phyloP scores from a whole-genome alignment of 2,888 invertebrate species.

The Uropetala carovei region DNA sequence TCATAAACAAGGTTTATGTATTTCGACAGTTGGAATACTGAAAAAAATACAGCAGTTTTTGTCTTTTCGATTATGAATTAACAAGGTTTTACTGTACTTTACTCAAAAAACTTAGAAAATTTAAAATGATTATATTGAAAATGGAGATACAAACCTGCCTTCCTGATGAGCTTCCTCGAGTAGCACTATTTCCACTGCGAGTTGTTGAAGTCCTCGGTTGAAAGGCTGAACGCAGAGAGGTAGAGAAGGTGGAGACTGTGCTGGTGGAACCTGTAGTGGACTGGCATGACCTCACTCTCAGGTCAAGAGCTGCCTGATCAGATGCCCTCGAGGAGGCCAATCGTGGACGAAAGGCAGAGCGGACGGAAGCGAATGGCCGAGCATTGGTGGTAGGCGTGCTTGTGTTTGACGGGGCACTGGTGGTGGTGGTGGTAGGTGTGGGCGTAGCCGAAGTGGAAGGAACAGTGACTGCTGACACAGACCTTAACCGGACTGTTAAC shows the following conservation, averaged over 20 bases:
- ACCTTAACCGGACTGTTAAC: too few species aligned
- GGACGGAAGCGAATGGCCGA: conserved; percentile 55
- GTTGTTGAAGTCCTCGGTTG: conserved; percentile 70
- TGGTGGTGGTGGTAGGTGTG: background rate
- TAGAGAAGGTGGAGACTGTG: conserved; percentile 51
- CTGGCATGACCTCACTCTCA: conserved; percentile 43
- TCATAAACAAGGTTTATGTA: too few species aligned
- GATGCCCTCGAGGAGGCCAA: background rate
- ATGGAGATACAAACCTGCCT: conserved; percentile 14
- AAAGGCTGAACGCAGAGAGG: conserved; percentile 72
- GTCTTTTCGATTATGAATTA: too few species aligned
- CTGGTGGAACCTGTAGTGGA: conserved; percentile 24
- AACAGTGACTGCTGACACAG: background rate
- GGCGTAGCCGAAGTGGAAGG: background rate
- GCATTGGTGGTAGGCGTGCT: background rate
- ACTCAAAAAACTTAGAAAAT: background rate
- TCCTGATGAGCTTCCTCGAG: conserved; percentile 47
- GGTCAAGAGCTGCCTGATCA: conserved; percentile 29
- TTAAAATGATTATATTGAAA: background rate
- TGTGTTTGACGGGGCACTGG: background rate
- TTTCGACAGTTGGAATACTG: too few species aligned
- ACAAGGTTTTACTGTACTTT: too few species aligned
- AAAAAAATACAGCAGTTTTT: too few species aligned
- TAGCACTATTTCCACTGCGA: background rate
- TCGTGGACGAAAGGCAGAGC: conserved; percentile 60